Percentiles rank a stretch among this genome's conserved stretches.
phyloP scores from a whole-genome alignment of 2,113 vertebrate species.

The Hiodon tergisus region DNA sequence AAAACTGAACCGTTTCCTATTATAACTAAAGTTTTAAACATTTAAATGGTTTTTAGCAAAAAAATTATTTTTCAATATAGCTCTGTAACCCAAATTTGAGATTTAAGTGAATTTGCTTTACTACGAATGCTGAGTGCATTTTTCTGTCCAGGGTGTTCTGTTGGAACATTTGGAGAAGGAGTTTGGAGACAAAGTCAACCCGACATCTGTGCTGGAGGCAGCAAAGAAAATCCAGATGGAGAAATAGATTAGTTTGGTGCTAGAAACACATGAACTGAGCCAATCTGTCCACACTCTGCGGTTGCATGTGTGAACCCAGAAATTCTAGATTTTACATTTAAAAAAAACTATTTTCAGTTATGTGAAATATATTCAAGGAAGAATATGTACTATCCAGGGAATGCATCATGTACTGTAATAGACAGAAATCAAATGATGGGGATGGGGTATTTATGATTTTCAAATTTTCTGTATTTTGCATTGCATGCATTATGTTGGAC shows the following conservation, averaged over 20 bases:
- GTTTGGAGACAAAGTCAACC: conserved; percentile 86
- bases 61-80: not conserved
- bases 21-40: too few relatives aligned
- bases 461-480: not conserved
- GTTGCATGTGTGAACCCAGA: not conserved
- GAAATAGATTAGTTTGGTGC: conserved; percentile 3
- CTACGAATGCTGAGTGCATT: conserved; percentile 3
- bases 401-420: not conserved
- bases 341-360: too few relatives aligned
- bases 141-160: conserved; percentile 76
- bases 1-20: not conserved
- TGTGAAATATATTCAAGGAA: too few relatives aligned
- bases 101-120: not conserved
- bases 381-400: not conserved
- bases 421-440: too few relatives aligned
- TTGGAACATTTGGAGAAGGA: conserved; percentile 92
- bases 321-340: not conserved
- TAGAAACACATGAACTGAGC: not conserved
- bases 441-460: not conserved
- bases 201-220: conserved; percentile 74
- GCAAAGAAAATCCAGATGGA: conserved; percentile 69
- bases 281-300: not conserved
- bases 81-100: not conserved
- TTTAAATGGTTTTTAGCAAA: too few relatives aligned
- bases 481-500: not conserved